These are phyloP conservation scores for Poicephalus meyeri DNA, from an alignment of 2,113 vertebrate species.

Conservation along the genomic window DNA sequence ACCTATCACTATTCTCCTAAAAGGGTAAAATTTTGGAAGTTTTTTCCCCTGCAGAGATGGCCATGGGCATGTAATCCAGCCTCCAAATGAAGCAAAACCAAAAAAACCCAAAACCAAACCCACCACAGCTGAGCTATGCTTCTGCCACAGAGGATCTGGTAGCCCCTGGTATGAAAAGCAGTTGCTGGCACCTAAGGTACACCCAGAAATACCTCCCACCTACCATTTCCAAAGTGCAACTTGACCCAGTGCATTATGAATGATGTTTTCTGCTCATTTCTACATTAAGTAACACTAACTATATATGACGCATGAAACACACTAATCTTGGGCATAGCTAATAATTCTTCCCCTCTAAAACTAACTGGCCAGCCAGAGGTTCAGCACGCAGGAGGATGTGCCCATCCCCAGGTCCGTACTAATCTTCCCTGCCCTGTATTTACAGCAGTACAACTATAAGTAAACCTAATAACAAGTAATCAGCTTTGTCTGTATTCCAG, in stretches of 20 bases:
- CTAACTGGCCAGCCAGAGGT: not conserved
- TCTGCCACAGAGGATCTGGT: not conserved
- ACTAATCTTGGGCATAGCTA: not conserved
- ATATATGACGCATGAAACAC: not conserved
- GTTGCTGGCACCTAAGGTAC: not conserved
- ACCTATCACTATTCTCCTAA: not conserved
- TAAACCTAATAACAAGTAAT: not conserved
- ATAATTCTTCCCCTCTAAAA: not conserved
- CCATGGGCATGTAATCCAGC: not conserved
- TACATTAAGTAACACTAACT: not conserved
- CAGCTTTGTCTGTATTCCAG: not conserved
- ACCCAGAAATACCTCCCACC: not conserved
- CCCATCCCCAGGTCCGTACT: accelerated
- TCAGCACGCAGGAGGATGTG: not conserved
- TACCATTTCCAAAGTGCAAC: not conserved
- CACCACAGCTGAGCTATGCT: not conserved
- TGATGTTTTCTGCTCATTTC: accelerated
- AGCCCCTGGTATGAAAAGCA: not conserved
- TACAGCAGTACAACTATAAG: not conserved
- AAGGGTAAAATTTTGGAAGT: not conserved
- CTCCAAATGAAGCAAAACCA: not conserved
- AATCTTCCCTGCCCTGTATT: not conserved
- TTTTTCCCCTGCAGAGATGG: not conserved
- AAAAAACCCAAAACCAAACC: not conserved
- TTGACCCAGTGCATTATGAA: accelerated